Conservation (phyloP, 2,113 vertebrate species). For the Halichoerus grypus region DNA sequence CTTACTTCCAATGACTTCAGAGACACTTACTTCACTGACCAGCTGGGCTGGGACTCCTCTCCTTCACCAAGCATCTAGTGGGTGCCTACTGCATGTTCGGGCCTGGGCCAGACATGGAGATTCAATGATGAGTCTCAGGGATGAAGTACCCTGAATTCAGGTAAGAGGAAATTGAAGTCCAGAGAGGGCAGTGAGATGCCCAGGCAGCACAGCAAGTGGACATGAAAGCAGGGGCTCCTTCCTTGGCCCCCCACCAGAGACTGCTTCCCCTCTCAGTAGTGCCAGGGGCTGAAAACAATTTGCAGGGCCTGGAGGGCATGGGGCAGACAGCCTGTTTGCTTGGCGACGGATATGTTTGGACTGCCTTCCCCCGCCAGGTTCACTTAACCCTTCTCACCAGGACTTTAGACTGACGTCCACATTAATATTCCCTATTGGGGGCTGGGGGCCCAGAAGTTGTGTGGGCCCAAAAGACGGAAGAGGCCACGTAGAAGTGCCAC, state of each 20-base stretch:
- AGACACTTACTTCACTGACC: neutral
- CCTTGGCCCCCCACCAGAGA: no score
- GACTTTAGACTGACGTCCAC: neutral
- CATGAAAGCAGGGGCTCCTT: neutral
- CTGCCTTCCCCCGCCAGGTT: neutral
- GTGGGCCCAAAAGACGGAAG: neutral
- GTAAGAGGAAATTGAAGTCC: neutral
- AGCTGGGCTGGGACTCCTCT: neutral
- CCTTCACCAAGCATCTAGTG: neutral
- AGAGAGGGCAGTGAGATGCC: neutral
- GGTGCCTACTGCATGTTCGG: neutral
- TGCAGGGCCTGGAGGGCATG: neutral
- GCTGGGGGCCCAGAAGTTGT: neutral
- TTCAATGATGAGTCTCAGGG: neutral
- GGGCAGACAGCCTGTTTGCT: no score
- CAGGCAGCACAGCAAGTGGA: neutral
- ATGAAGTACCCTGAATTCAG: neutral
- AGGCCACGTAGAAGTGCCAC: neutral
- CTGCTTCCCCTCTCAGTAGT: no score
- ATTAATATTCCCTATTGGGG: neutral
- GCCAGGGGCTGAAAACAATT: neutral
- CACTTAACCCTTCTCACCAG: neutral
- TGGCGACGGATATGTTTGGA: no score
- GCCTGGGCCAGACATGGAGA: neutral
- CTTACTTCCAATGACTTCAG: neutral